Percentiles rank a stretch among this genome's conserved stretches.
Evolutionary conservation across 2,797 vertebrate genomes (phyloP).

Genomic region (Microctenopoma lineatum): DNA sequence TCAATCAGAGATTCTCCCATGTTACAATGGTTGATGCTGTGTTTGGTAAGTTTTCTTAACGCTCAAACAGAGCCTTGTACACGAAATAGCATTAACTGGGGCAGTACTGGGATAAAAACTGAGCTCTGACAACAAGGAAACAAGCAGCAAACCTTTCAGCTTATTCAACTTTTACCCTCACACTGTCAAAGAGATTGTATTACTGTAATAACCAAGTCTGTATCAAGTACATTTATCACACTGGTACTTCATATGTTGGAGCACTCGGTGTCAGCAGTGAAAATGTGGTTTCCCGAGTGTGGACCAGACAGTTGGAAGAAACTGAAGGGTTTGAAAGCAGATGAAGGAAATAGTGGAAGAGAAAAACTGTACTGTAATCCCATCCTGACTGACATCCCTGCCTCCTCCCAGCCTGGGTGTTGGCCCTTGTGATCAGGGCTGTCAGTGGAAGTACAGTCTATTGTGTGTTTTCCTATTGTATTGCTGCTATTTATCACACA

Average conservation of each 20-base stretch:
- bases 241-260: conserved; percentile 4
- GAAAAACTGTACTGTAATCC: neutral
- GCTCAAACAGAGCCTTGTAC: too few relatives aligned
- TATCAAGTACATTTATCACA: neutral
- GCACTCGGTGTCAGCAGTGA: neutral
- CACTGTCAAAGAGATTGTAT: too few relatives aligned
- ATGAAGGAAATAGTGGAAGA: conserved; percentile 14
- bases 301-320: neutral
- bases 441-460: conserved; percentile 20
- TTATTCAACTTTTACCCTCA: too few relatives aligned
- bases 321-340: neutral
- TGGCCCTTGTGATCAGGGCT: conserved; percentile 20
- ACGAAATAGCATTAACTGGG: too few relatives aligned
- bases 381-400: neutral
- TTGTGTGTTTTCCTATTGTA: conserved; percentile 45
- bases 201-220: neutral
- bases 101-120: too few relatives aligned
- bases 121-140: too few relatives aligned
- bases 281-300: neutral
- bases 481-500: conserved; percentile 39
- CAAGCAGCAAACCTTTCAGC: too few relatives aligned
- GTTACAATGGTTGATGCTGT: too few relatives aligned
- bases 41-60: too few relatives aligned
- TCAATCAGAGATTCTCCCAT: too few relatives aligned
- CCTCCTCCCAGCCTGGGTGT: conserved; percentile 3